Evolutionary conservation across 1,140 invertebrate species (phyloP).

Genomic region (Pseudomyrmex pallidus): DNA sequence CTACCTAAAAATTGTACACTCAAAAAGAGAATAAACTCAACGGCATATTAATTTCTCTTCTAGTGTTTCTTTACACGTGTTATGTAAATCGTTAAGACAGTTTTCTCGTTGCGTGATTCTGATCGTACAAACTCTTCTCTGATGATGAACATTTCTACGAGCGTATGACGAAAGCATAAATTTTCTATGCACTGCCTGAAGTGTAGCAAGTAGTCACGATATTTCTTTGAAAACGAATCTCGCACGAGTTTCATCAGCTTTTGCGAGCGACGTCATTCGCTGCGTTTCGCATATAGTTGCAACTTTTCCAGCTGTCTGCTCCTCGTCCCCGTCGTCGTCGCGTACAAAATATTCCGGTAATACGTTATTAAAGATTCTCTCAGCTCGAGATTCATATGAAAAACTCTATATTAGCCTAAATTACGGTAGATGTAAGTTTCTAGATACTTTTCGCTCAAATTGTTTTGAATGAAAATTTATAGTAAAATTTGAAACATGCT

Average conservation of each 20-base stretch:
- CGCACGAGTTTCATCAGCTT: constrained; percentile 56
- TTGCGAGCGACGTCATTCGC: constrained; percentile 29
- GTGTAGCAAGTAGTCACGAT: constrained; percentile 38
- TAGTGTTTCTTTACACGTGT: background rate
- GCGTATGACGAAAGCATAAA: constrained; percentile 45
- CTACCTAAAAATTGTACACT: background rate
- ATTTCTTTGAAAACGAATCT: constrained; percentile 49
- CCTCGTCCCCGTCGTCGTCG: constrained; percentile 11
- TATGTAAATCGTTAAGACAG: constrained; percentile 14
- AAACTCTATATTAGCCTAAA: background rate
- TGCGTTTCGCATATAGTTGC: constrained; percentile 40
- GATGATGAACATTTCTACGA: constrained; percentile 7
- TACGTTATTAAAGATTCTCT: constrained; percentile 16
- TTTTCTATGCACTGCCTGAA: constrained; percentile 33
- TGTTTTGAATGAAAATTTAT: background rate
- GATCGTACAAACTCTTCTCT: constrained; percentile 24
- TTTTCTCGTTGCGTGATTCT: constrained; percentile 2
- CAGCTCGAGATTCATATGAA: constrained; percentile 20
- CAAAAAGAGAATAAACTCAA: background rate
- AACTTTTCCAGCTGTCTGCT: constrained; percentile 51
- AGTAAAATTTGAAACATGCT: background rate
- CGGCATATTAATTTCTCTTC: background rate
- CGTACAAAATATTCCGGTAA: constrained; percentile 31
- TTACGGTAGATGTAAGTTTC: background rate
- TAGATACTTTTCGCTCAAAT: constrained; percentile 8